These are phyloP conservation scores for Portevinia maculata DNA, from an alignment of 2,888 invertebrate genomes.

Conservation along the genomic window DNA sequence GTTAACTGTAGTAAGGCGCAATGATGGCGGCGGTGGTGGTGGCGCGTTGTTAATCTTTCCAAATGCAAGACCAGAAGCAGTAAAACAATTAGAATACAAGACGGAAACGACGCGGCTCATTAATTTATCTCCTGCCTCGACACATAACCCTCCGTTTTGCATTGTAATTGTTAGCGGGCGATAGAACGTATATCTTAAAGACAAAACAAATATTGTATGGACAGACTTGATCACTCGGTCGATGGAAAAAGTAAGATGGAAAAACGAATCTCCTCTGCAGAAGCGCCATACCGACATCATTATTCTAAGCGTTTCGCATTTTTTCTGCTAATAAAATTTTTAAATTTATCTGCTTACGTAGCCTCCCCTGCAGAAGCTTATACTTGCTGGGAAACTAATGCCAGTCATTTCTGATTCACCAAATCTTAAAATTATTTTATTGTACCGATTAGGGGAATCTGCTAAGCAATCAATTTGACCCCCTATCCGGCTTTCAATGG, in stretches of 20 bases:
- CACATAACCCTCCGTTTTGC: constrained; percentile 44
- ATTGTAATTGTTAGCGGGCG: constrained; percentile 39
- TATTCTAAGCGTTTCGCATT: constrained; percentile 25
- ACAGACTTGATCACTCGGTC: constrained; percentile 51
- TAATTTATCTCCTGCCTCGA: constrained; percentile 60
- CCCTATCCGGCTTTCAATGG: constrained; percentile 20
- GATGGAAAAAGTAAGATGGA: constrained; percentile 19
- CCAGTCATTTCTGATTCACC: constrained; percentile 47
- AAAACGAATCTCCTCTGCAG: constrained; percentile 5
- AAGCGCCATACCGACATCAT: constrained; percentile 36
- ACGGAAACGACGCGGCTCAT: constrained; percentile 72
- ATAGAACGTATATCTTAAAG: constrained; percentile 50
- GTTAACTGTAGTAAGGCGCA: constrained; percentile 34
- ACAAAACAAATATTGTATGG: constrained; percentile 43
- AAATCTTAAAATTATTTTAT: constrained; percentile 23
- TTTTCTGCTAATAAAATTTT: constrained; percentile 29
- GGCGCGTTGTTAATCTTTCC: background rate
- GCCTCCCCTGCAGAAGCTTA: constrained; percentile 43
- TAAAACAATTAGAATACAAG: constrained; percentile 69
- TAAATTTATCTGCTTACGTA: constrained; percentile 39
- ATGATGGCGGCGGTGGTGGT: constrained; percentile 3
- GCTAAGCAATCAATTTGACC: no score
- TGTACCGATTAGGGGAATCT: no score
- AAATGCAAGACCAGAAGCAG: constrained; percentile 62
- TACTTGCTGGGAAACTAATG: constrained; percentile 19